Base-by-base conservation (phyloP, 2,888 invertebrate genomes). In the Smittia sp. region DNA sequence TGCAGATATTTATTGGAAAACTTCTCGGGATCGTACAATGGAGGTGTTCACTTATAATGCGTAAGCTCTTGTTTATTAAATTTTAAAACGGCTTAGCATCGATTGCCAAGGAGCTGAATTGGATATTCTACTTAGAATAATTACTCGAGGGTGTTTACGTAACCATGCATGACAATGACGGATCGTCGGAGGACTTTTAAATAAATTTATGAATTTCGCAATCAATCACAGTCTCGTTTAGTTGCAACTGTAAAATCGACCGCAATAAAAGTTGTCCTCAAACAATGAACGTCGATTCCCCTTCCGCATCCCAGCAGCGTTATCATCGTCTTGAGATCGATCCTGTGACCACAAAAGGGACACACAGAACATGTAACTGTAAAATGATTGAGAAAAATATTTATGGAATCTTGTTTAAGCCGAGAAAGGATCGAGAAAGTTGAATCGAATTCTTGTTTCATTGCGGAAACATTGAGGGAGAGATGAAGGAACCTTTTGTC, bases 181-280 rank as follows among this genome's bases (percentile, higher is more conserved):
- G 52, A 69, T 69, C 20, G 15, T 2, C 38, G 58, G 24, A 24
- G 52, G 20, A 27, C 11, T 52, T 69, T 22, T 69, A 46, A 69
- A 46, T 22, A 69, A n/a, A n/a, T n/a, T n/a, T n/a, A n/a, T n/a
- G 18, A 27, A 27, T 39, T n/a, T 32, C 13, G 39, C 18, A 69
- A 69, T 69, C 68, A 69, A 69, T 69, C 68, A 69, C 46, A 27
- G 18, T 52, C 68, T 69, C 4, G 68, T 69, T 69, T 20, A 15
- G 13, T 15, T 22, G 58, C 2, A 63, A 63, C 25, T 63, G 63
- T 63, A 63, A 63, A 63, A 63, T 25, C 25, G 2, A 25, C 46
- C 46, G 25, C 24, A 46, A 69, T 24, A 69, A 46, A 69, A 46
- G 13, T 69, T 52, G 15, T 22, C 67, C 20, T 25, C 15, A 69